These are phyloP conservation scores for Leuciscus waleckii DNA, from an alignment of 2,797 vertebrate species.

Conservation along the genomic window DNA sequence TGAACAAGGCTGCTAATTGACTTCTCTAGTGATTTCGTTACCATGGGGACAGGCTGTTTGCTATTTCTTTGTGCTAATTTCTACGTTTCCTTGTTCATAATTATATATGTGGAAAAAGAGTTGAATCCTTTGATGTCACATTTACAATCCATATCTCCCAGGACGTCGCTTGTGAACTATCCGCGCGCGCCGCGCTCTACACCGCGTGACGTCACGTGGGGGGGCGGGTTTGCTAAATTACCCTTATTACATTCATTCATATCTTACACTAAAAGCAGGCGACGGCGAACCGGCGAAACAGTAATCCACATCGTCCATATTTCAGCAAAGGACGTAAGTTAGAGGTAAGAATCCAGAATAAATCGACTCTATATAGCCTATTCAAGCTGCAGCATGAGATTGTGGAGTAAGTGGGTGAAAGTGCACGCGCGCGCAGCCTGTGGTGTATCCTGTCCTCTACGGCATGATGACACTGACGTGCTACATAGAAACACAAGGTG, in stretches of 20 bases:
- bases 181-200: background rate
- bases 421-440: slow-evolving; percentile 29
- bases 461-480: background rate
- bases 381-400: background rate
- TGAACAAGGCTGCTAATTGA: background rate
- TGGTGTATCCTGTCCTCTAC: background rate
- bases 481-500: slow-evolving; percentile 6
- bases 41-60: background rate
- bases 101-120: background rate
- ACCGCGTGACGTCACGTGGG: slow-evolving; percentile 4
- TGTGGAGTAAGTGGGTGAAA: slow-evolving; percentile 53
- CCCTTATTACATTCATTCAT: slow-evolving; percentile 47
- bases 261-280: background rate
- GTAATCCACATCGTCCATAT: background rate
- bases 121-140: background rate
- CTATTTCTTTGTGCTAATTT: too few species aligned
- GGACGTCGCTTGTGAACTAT: background rate
- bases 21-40: background rate
- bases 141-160: background rate
- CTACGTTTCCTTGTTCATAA: background rate
- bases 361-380: background rate
- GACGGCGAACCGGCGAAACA: background rate
- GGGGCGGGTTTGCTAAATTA: slow-evolving; percentile 15
- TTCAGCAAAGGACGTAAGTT: slow-evolving; percentile 34
- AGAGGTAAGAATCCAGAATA: slow-evolving; percentile 41